phyloP scores from a whole-genome alignment of 1,140 invertebrate species.

The Camponotus floridanus region DNA sequence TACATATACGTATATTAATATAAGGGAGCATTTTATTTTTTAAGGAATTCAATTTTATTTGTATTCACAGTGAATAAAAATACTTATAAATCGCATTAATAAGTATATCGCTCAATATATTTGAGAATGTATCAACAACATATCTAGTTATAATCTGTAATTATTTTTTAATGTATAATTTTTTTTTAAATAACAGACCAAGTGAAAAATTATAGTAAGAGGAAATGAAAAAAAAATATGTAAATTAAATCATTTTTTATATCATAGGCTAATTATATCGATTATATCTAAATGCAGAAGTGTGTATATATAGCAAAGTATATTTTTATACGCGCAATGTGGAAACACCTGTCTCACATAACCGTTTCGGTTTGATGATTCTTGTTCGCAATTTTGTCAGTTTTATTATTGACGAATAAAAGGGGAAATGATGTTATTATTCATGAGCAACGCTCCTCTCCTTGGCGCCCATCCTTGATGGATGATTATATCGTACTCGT shows the following conservation, averaged over 20 bases:
- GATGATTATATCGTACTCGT: constrained; percentile 5
- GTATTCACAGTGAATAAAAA: background rate
- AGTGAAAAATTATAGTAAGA: background rate
- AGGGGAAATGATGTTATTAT: constrained; percentile 25
- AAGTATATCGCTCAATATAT: background rate
- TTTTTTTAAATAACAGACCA: background rate
- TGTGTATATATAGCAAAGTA: background rate
- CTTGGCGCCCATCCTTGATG: constrained; percentile 34
- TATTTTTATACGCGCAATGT: background rate
- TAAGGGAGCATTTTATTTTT: background rate
- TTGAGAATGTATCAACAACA: background rate
- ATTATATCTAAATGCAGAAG: background rate
- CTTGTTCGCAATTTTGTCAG: constrained; percentile 38
- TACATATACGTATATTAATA: background rate
- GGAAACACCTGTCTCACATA: background rate
- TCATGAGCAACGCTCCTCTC: constrained; percentile 31
- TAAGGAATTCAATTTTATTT: background rate
- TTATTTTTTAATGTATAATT: background rate
- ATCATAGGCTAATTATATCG: background rate
- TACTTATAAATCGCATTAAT: background rate
- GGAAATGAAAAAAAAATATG: background rate
- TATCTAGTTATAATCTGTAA: background rate
- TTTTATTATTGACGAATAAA: constrained; percentile 34
- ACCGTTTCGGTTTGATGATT: background rate
- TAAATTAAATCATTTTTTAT: constrained; percentile 11